Evolutionary conservation across 1,140 invertebrate genomes (phyloP).

Genomic region (Aporrectodea caliginosa): DNA sequence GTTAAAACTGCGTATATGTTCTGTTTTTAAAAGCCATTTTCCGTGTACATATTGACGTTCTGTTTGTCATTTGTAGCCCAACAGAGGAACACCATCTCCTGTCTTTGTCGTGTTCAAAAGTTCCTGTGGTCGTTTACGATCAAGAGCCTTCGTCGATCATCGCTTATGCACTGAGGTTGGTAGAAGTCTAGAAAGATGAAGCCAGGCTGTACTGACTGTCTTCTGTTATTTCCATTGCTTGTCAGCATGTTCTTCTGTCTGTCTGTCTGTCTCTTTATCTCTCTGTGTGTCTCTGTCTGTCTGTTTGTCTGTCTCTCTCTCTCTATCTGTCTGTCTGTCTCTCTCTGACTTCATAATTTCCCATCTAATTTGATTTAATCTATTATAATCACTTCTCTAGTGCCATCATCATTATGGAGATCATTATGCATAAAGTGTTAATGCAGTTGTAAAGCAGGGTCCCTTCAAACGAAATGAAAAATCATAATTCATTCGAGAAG

Average conservation of each 20-base stretch:
- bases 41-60: too few relatives aligned
- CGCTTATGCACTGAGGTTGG: slow-evolving; percentile 68
- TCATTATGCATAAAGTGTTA: background rate
- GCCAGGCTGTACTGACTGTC: background rate
- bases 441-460: background rate
- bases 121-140: slow-evolving; percentile 76
- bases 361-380: background rate
- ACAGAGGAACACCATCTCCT: slow-evolving; percentile 65
- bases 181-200: too few relatives aligned
- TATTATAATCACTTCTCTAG: background rate
- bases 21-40: too few relatives aligned
- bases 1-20: too few relatives aligned
- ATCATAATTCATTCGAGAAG: too few relatives aligned
- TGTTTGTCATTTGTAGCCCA: too few relatives aligned
- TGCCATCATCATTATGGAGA: background rate
- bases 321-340: background rate
- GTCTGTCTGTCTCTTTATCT: background rate
- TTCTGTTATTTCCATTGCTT: background rate
- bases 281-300: background rate
- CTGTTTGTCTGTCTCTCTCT: background rate
- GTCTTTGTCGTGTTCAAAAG: slow-evolving; percentile 57
- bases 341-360: background rate
- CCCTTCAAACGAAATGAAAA: background rate
- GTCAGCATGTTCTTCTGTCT: background rate
- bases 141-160: slow-evolving; percentile 84